phyloP scores from a whole-genome alignment of 2,888 invertebrate genomes.

The Uloborus plumipes region DNA sequence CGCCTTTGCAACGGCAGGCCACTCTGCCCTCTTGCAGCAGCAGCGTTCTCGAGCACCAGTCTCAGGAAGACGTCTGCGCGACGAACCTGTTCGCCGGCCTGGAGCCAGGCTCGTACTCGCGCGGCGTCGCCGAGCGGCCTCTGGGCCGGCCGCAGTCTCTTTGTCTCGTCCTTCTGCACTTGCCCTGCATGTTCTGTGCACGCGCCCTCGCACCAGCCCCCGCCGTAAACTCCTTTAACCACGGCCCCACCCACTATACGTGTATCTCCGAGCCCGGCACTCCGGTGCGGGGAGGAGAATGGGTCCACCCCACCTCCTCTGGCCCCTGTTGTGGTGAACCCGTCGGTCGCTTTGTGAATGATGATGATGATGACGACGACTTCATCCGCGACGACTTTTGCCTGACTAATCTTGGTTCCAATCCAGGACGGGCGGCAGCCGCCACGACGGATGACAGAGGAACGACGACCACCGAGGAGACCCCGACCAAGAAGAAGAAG shows the following conservation, averaged over 20 bases:
- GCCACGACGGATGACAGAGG: slow-evolving; percentile 1
- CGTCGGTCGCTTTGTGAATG: slow-evolving; percentile 17
- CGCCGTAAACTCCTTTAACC: slow-evolving; percentile 37
- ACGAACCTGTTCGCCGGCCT: slow-evolving; percentile 53
- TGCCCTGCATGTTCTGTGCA: slow-evolving; percentile 64
- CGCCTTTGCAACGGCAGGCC: slow-evolving; percentile 43
- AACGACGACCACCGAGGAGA: slow-evolving; percentile 17
- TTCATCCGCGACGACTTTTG: slow-evolving; percentile 6
- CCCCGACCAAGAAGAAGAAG: slow-evolving; percentile 32
- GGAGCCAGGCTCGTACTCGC: slow-evolving; percentile 47
- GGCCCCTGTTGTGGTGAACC: slow-evolving; percentile 36
- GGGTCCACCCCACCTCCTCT: slow-evolving; percentile 24
- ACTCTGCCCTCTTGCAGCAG: slow-evolving; percentile 51
- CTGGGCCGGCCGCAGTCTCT: slow-evolving; percentile 53
- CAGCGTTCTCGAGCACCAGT: slow-evolving; percentile 8
- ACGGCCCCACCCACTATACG: slow-evolving; percentile 20
- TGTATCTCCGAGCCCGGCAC: slow-evolving; percentile 59
- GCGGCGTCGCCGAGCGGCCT: slow-evolving; percentile 36
- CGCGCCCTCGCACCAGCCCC: slow-evolving; percentile 59
- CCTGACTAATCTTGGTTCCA: slow-evolving; percentile 56
- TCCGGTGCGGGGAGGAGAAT: slow-evolving; percentile 9
- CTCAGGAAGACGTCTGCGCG: slow-evolving; percentile 23
- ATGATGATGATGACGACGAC: neutral
- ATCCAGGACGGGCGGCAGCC: slow-evolving; percentile 46
- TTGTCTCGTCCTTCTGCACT: slow-evolving; percentile 60